These are phyloP conservation scores for Caenorhabditis sp. DNA, from an alignment of 2,888 invertebrate genomes.

Conservation along the genomic window DNA sequence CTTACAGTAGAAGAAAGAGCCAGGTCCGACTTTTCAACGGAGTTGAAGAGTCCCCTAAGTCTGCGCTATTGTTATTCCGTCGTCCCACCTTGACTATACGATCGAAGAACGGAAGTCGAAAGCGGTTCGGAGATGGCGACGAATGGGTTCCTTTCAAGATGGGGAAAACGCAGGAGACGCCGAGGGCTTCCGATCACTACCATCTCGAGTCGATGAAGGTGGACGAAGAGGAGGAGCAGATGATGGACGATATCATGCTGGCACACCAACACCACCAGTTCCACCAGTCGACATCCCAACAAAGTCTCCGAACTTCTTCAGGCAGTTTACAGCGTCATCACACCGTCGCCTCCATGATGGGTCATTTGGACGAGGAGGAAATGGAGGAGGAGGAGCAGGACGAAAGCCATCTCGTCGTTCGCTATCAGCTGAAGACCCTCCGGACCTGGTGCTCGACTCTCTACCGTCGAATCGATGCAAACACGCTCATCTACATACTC, in stretches of 20 bases:
- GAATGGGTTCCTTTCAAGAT: background rate
- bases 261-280: too few species aligned
- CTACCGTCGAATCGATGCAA: slow-evolving; percentile 58
- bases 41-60: too few species aligned
- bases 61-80: too few species aligned
- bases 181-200: slow-evolving; percentile 6
- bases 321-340: background rate
- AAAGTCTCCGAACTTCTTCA: too few species aligned
- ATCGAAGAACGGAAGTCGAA: too few species aligned
- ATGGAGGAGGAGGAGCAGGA: background rate
- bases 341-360: background rate
- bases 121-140: too few species aligned
- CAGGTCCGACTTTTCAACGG: too few species aligned
- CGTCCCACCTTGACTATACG: too few species aligned
- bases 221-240: background rate
- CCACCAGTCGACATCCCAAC: background rate
- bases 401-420: background rate
- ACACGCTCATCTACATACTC: too few species aligned
- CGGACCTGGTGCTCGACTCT: slow-evolving; percentile 25
- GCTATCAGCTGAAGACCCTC: slow-evolving; percentile 40
- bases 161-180: background rate
- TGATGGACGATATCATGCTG: too few species aligned
- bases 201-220: slow-evolving; percentile 9
- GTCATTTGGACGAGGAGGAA: background rate
- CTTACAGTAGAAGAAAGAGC: too few species aligned